These are phyloP conservation scores for Pardalotus punctatus DNA, from an alignment of 2,113 vertebrate genomes.

Conservation along the genomic window DNA sequence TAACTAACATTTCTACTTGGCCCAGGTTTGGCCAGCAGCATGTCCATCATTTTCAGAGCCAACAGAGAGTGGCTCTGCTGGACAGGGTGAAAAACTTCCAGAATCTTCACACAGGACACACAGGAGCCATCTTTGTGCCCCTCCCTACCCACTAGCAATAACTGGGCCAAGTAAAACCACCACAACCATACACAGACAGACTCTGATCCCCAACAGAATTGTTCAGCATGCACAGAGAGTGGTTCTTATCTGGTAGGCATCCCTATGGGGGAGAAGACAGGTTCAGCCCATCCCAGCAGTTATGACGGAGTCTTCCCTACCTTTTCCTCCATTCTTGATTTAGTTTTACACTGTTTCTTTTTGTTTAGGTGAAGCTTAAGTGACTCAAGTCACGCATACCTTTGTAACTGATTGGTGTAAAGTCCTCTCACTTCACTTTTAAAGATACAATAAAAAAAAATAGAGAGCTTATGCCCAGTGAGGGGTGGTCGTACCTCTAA, in stretches of 20 bases:
- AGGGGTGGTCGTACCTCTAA: fast-evolving
- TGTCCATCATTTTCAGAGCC: no score
- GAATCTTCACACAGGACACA: no score
- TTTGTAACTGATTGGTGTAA: background rate
- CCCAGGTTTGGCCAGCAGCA: no score
- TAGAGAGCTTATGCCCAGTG: background rate
- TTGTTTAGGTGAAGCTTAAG: background rate
- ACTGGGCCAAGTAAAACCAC: no score
- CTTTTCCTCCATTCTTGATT: background rate
- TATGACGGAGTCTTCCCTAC: no score
- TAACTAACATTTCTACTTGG: no score
- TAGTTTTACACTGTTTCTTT: background rate
- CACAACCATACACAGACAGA: no score
- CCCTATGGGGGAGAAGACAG: no score
- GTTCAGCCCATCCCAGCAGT: background rate
- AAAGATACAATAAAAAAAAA: background rate
- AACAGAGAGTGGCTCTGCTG: no score
- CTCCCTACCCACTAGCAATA: no score
- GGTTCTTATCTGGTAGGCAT: background rate
- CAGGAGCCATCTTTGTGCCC: no score
- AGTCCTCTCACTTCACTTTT: background rate
- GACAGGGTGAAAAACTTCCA: no score
- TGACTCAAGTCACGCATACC: background rate
- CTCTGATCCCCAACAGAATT: background rate
- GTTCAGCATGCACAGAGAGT: background rate